Percentiles rank a stretch among this genome's conserved stretches.
phyloP scores from a whole-genome alignment of 2,797 vertebrate species.

The Poeciliopsis turneri region DNA sequence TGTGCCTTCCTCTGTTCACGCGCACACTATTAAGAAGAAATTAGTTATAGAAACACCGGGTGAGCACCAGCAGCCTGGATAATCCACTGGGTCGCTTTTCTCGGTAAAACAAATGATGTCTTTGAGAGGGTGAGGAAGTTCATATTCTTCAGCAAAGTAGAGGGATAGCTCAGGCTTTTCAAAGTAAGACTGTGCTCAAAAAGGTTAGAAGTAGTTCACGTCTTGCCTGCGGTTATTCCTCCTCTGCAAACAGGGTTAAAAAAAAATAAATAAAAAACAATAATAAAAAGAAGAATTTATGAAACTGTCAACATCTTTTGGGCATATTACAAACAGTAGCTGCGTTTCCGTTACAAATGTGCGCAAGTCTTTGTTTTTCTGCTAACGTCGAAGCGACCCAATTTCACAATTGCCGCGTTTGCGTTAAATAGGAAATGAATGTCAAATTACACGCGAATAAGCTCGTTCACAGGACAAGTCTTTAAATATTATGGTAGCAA shows the following conservation, averaged over 20 bases:
- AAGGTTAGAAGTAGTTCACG: background rate
- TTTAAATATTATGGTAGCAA: too few species aligned
- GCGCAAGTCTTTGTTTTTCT: too few species aligned
- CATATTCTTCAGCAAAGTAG: background rate
- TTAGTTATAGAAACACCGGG: conserved; percentile 19
- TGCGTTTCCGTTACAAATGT: too few species aligned
- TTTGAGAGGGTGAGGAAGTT: background rate
- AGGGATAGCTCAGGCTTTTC: background rate
- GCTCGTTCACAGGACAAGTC: too few species aligned
- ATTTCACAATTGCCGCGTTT: too few species aligned
- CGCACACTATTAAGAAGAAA: conserved; percentile 27
- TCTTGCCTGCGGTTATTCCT: background rate
- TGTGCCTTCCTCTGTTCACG: conserved; percentile 41
- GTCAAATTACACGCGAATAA: too few species aligned
- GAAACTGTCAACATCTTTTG: background rate
- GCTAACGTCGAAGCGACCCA: too few species aligned
- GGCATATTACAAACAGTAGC: background rate
- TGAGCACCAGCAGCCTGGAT: conserved; percentile 11
- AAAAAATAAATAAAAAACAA: background rate
- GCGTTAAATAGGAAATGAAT: too few species aligned
- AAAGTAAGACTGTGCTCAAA: background rate
- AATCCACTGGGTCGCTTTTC: background rate
- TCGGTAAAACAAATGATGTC: background rate
- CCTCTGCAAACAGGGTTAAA: background rate
- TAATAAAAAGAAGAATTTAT: background rate